Conservation (phyloP, 2,888 invertebrate genomes). For the Tanypteryx hageni region DNA sequence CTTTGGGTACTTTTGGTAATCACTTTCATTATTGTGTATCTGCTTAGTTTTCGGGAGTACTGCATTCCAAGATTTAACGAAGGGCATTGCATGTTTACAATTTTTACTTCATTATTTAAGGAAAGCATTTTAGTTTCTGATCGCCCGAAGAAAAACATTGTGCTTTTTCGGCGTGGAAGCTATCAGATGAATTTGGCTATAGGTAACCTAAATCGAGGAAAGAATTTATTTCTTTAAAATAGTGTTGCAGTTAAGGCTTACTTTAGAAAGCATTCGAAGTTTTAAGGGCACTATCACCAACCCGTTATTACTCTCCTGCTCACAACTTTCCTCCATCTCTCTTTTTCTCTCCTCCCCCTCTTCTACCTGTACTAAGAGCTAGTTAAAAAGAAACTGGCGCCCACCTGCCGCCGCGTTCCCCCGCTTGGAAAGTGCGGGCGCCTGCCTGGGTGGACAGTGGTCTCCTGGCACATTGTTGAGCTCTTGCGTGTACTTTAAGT, state of each 20-base stretch:
- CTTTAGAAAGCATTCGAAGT: not conserved
- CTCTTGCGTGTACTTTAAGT: conserved; percentile 66
- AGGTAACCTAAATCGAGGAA: not conserved
- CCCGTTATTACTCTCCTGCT: conserved; percentile 48
- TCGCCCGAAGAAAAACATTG: not conserved
- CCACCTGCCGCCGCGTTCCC: conserved; percentile 40
- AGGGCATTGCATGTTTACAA: no score
- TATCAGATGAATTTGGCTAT: no score
- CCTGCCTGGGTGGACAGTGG: conserved; percentile 51
- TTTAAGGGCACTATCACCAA: conserved; percentile 6
- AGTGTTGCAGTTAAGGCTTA: not conserved
- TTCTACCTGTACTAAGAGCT: conserved; percentile 21
- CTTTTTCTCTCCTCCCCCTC: not conserved
- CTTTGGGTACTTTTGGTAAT: no score
- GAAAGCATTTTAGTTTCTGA: no score
- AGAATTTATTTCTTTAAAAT: conserved; percentile 26
- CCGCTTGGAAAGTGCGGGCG: conserved; percentile 31
- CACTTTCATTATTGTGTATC: no score
- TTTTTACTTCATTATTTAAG: no score
- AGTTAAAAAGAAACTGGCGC: conserved; percentile 40
- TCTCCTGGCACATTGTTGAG: conserved; percentile 62
- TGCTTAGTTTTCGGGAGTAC: no score
- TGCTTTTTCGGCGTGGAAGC: not conserved
- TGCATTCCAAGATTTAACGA: no score
- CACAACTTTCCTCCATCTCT: conserved; percentile 23